A percentile compares a stretch with the other conserved stretches of the same genome.
phyloP scores from a whole-genome alignment of 2,888 invertebrate genomes.

The Gymnosoma rotundatum region DNA sequence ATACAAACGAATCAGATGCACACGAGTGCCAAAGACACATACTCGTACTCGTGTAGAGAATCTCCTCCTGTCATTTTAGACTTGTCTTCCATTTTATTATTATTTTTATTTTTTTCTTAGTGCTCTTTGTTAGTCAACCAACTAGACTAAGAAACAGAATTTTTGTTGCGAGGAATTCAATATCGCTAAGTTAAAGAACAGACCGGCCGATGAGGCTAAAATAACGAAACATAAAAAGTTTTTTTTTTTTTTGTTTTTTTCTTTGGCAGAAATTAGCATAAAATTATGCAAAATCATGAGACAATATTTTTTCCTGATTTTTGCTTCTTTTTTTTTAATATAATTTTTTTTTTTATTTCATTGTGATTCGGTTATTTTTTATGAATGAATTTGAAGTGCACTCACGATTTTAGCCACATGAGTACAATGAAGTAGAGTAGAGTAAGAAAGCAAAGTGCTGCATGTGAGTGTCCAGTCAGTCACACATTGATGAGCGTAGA shows the following conservation, averaged over 20 bases:
- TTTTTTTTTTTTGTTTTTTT: background rate
- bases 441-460: conserved; percentile 71
- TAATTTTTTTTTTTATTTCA: conserved; percentile 45
- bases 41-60: conserved; percentile 67
- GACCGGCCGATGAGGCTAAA: background rate
- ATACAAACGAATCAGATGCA: conserved; percentile 61
- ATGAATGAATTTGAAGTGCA: conserved; percentile 69
- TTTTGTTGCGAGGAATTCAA: conserved; percentile 21
- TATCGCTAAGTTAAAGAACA: conserved; percentile 22
- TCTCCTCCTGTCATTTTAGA: conserved; percentile 58
- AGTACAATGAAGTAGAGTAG: conserved; percentile 58
- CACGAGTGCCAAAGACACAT: conserved; percentile 55
- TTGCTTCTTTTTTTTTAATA: background rate
- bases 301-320: conserved; percentile 50
- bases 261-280: conserved; percentile 67
- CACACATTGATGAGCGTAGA: conserved; percentile 61
- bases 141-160: conserved; percentile 27
- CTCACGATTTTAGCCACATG: conserved; percentile 58
- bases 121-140: conserved; percentile 32
- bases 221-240: conserved; percentile 43
- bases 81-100: conserved; percentile 55
- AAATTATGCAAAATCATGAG: conserved; percentile 70
- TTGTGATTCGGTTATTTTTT: conserved; percentile 64
- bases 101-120: conserved; percentile 8
- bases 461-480: conserved; percentile 71